Conservation (phyloP, 2,888 invertebrate species). For the Odiellus spinosus region DNA sequence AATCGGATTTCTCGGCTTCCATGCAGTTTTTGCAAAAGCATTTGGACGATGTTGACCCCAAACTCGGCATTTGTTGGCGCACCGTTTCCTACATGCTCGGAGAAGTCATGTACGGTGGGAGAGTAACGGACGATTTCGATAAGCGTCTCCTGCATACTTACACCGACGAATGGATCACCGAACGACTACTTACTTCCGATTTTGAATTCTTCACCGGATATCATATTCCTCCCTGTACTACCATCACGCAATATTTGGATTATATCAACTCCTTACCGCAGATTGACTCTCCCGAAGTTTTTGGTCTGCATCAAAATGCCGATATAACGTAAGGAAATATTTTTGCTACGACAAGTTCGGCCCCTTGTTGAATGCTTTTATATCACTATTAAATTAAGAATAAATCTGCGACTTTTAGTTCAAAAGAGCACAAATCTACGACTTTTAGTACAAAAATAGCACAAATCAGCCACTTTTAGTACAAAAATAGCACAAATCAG, state of each 20-base stretch:
- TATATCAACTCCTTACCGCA: conserved; percentile 70
- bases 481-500: not conserved
- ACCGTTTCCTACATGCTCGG: conserved; percentile 95
- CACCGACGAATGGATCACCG: conserved; percentile 83
- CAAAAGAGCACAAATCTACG: not conserved
- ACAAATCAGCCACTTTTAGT: not conserved
- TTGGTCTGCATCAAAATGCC: conserved; percentile 89
- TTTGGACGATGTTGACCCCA: conserved; percentile 89
- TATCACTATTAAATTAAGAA: too few species aligned
- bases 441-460: not conserved
- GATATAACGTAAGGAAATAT: conserved; percentile 62
- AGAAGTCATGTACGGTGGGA: conserved; percentile 66
- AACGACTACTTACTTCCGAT: conserved; percentile 62
- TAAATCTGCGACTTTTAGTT: not conserved
- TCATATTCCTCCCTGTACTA: conserved; percentile 65
- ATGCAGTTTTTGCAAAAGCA: conserved; percentile 94
- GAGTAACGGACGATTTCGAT: conserved; percentile 94
- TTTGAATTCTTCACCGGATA: conserved; percentile 91
- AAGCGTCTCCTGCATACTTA: conserved; percentile 82
- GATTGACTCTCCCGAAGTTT: conserved; percentile 84
- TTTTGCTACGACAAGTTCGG: too few species aligned
- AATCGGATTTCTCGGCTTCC: conserved; percentile 87
- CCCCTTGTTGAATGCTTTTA: too few species aligned
- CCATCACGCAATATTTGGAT: conserved; percentile 41
- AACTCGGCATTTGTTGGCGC: conserved; percentile 92